These are phyloP conservation scores for Phalacrocorax aristotelis DNA, from an alignment of 2,113 vertebrate species.

Conservation along the genomic window DNA sequence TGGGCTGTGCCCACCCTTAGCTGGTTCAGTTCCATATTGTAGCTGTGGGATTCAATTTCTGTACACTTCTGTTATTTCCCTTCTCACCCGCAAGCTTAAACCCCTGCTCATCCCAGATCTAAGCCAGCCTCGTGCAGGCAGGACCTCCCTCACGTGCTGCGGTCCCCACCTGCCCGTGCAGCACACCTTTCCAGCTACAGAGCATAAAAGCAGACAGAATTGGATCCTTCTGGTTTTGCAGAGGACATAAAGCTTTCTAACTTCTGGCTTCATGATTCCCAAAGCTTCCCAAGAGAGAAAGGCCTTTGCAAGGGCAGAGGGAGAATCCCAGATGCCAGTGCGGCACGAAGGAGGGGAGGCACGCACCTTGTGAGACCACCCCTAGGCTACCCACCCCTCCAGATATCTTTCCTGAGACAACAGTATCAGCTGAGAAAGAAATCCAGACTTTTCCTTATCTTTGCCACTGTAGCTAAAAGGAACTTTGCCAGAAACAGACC, in stretches of 20 bases:
- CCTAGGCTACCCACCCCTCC: background rate
- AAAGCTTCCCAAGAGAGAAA: background rate
- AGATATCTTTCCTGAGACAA: background rate
- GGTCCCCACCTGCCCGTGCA: background rate
- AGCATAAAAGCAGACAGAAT: background rate
- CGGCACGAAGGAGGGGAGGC: background rate
- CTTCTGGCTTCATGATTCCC: background rate
- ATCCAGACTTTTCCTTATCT: background rate
- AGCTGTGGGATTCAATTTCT: background rate
- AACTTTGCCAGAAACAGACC: background rate
- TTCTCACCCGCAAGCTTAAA: background rate
- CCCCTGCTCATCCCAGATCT: too few species aligned
- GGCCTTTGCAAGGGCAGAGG: background rate
- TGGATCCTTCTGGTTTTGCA: background rate
- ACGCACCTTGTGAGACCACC: background rate
- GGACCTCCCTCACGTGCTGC: fast-evolving
- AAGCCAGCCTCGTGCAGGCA: background rate
- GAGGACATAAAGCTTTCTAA: background rate
- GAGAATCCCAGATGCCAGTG: background rate
- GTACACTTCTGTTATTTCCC: background rate
- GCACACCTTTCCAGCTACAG: background rate
- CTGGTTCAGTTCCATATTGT: background rate
- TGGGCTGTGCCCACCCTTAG: background rate
- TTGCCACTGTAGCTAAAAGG: background rate
- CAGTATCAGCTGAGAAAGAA: background rate